phyloP scores from a whole-genome alignment of 2,888 invertebrate genomes.

The Phortica magna region DNA sequence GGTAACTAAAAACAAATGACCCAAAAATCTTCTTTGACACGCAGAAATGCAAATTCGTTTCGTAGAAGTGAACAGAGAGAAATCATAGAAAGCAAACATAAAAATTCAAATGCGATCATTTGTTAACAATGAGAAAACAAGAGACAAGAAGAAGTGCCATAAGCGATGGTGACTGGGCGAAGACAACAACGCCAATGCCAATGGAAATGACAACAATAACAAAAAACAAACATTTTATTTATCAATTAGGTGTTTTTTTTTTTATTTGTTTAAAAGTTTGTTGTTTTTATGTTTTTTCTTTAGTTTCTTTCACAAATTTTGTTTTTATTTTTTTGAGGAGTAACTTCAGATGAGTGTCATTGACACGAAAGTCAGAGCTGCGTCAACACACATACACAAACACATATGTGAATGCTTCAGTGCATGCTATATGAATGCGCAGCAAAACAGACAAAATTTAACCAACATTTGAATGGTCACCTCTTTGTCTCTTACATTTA shows the following conservation, averaged over 20 bases:
- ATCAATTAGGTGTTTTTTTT: not conserved
- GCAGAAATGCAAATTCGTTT: constrained; percentile 10
- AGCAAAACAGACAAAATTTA: too few species aligned
- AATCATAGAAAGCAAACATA: constrained; percentile 51
- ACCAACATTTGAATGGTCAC: too few species aligned
- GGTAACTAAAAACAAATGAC: constrained; percentile 47
- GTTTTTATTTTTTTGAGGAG: not conserved
- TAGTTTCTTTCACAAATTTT: not conserved
- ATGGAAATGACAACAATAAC: constrained; percentile 31
- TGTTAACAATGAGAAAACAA: constrained; percentile 56
- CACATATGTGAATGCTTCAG: not conserved
- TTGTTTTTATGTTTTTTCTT: constrained; percentile 39
- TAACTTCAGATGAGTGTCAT: constrained; percentile 7
- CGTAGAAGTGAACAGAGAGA: constrained; percentile 35
- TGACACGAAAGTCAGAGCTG: constrained; percentile 4
- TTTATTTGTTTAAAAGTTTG: constrained; percentile 30
- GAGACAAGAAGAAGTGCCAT: constrained; percentile 38
- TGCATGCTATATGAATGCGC: too few species aligned
- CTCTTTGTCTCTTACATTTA: too few species aligned
- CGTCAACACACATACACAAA: not conserved
- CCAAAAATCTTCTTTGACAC: constrained; percentile 12
- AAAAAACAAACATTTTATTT: constrained; percentile 28
- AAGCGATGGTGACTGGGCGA: constrained; percentile 57
- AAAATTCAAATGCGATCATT: constrained; percentile 60
- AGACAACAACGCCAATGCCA: not conserved